phyloP scores from a whole-genome alignment of 2,113 vertebrate species.

The Ptychochromis oligacanthus region DNA sequence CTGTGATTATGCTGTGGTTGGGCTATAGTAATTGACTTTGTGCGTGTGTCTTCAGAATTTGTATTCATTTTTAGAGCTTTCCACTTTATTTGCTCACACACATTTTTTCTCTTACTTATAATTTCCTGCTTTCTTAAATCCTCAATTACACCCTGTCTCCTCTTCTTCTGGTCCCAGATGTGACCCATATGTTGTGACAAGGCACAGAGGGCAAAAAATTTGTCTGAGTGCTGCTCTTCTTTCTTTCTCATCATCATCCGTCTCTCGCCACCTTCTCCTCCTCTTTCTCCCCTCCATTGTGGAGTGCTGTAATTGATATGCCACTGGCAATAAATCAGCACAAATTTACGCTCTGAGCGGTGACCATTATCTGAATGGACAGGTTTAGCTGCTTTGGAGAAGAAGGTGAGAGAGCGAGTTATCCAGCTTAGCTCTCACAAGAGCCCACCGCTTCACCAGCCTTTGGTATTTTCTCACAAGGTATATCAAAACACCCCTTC shows the following conservation, averaged over 20 bases:
- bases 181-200: slow-evolving; percentile 65
- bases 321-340: slow-evolving; percentile 79
- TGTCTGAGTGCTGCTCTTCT: slow-evolving; percentile 24
- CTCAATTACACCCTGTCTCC: background rate
- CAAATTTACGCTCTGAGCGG: slow-evolving; percentile 42
- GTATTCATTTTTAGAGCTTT: slow-evolving; percentile 8
- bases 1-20: background rate
- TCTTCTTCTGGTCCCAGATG: slow-evolving; percentile 30
- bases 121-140: background rate
- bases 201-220: slow-evolving; percentile 42
- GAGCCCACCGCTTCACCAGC: slow-evolving; percentile 7
- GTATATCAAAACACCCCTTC: background rate
- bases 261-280: slow-evolving; percentile 47
- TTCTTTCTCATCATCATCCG: slow-evolving; percentile 44
- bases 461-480: background rate
- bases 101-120: background rate
- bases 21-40: slow-evolving; percentile 36
- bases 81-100: background rate
- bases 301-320: slow-evolving; percentile 79
- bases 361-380: slow-evolving; percentile 71
- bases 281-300: slow-evolving; percentile 49
- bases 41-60: slow-evolving; percentile 34
- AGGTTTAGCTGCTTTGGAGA: slow-evolving; percentile 70
- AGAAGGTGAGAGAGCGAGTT: slow-evolving; percentile 42
- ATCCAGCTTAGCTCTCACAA: slow-evolving; percentile 38